Evolutionary conservation across 2,113 vertebrate species (phyloP).

Genomic region (Microtus montanus): DNA sequence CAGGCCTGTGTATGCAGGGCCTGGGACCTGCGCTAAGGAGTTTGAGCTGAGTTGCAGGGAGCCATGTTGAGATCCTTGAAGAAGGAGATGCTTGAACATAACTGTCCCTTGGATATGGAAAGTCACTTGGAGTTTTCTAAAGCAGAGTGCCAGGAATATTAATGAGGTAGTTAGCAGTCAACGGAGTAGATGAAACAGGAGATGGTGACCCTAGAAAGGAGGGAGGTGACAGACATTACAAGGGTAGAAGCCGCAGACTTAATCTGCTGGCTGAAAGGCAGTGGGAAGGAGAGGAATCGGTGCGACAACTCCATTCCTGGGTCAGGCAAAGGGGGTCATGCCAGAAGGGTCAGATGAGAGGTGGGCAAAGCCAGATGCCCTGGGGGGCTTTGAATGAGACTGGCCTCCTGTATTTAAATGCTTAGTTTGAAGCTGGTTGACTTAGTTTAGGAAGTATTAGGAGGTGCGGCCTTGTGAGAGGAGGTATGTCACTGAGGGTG

Average conservation of each 20-base stretch:
- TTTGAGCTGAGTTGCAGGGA: not conserved
- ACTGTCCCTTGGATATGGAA: not conserved
- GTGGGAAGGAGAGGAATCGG: too few species aligned
- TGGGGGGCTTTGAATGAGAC: not conserved
- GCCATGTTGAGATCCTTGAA: not conserved
- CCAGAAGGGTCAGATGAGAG: not conserved
- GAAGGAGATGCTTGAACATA: not conserved
- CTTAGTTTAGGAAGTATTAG: not conserved
- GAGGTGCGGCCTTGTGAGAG: not conserved
- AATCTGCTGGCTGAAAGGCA: not conserved
- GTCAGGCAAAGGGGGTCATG: not conserved
- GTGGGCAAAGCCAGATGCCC: too few species aligned
- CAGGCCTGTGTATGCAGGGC: not conserved
- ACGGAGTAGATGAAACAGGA: not conserved
- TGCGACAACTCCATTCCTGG: not conserved
- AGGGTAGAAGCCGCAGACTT: not conserved
- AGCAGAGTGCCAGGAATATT: not conserved
- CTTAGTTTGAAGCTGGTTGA: not conserved
- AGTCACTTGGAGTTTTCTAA: not conserved
- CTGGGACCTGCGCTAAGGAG: not conserved
- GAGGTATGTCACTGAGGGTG: not conserved
- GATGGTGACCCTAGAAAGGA: not conserved
- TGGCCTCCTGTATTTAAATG: not conserved
- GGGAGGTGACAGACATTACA: not conserved
- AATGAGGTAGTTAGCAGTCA: not conserved